Evolutionary conservation across 2,888 invertebrate genomes (phyloP).

Genomic region (Tuta absoluta): DNA sequence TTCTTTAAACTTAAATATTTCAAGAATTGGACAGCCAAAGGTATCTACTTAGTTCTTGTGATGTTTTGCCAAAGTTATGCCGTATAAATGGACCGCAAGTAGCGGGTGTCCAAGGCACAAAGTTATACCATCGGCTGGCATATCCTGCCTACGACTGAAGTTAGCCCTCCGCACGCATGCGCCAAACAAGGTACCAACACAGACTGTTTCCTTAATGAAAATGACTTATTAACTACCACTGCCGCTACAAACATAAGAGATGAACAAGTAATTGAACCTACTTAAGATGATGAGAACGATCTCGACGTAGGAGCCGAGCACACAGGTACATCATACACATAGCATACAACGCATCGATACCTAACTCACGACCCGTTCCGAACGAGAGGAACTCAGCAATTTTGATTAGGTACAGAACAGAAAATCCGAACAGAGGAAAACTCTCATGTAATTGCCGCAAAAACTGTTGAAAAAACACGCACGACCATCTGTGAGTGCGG

Average conservation of each 20-base stretch:
- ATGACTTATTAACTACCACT: slow-evolving; percentile 19
- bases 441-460: slow-evolving; percentile 63
- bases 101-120: neutral
- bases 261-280: slow-evolving; percentile 11
- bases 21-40: neutral
- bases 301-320: neutral
- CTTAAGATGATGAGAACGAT: slow-evolving; percentile 14
- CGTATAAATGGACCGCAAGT: neutral
- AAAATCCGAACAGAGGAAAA: slow-evolving; percentile 66
- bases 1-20: too few relatives aligned
- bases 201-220: slow-evolving; percentile 10
- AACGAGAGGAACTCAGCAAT: slow-evolving; percentile 60
- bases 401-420: slow-evolving; percentile 62
- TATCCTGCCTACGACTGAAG: neutral
- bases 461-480: slow-evolving; percentile 59
- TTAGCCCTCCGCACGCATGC: slow-evolving; percentile 2
- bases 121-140: neutral
- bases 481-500: slow-evolving; percentile 57
- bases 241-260: neutral
- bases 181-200: slow-evolving; percentile 1
- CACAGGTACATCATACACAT: slow-evolving; percentile 12
- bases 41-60: neutral
- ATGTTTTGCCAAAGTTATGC: neutral
- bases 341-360: slow-evolving; percentile 29
- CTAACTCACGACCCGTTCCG: slow-evolving; percentile 50